Conservation (phyloP, 1,140 invertebrate genomes). For the Drosophila navojoa region DNA sequence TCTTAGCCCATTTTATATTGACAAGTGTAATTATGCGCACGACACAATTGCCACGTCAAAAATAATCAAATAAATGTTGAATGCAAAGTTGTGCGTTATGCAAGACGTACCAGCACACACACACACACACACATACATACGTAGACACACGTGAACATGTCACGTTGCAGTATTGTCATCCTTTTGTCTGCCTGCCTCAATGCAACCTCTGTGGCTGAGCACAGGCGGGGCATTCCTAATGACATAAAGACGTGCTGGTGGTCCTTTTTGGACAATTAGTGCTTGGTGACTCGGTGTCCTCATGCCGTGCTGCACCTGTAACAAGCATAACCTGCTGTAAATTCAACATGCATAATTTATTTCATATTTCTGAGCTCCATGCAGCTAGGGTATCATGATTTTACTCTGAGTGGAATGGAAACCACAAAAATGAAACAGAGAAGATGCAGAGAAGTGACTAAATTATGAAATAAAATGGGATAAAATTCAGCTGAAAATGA, state of each 20-base stretch:
- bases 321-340: slow-evolving; percentile 42
- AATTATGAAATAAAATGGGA: too few relatives aligned
- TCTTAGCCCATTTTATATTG: slow-evolving; percentile 81
- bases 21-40: slow-evolving; percentile 79
- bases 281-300: slow-evolving; percentile 38
- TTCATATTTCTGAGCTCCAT: slow-evolving; percentile 46
- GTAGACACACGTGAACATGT: slow-evolving; percentile 57
- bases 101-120: background rate
- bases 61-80: slow-evolving; percentile 76
- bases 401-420: slow-evolving; percentile 16
- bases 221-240: slow-evolving; percentile 57
- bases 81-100: slow-evolving; percentile 48
- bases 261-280: slow-evolving; percentile 79
- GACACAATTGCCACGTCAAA: slow-evolving; percentile 78
- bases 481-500: background rate
- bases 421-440: background rate
- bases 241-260: slow-evolving; percentile 69
- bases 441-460: background rate
- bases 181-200: slow-evolving; percentile 50
- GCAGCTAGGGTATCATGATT: slow-evolving; percentile 16
- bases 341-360: slow-evolving; percentile 69
- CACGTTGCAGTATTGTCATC: slow-evolving; percentile 80
- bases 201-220: slow-evolving; percentile 2
- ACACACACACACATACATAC: slow-evolving; percentile 12
- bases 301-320: slow-evolving; percentile 58